Conservation (phyloP, 1,140 invertebrate genomes). For the Eupeodes corollae region DNA sequence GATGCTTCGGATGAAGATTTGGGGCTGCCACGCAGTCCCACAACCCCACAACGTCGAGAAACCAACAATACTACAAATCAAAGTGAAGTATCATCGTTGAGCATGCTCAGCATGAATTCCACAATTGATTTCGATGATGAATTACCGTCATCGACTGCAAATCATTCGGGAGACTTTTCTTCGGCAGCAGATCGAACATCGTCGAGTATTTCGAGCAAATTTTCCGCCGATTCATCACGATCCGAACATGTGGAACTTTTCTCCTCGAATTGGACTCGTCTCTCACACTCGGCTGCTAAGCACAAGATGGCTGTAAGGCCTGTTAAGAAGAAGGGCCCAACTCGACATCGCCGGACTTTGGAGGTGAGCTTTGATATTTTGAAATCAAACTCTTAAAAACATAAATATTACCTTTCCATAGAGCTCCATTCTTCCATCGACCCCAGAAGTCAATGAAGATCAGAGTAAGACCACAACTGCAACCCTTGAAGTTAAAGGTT, state of each 20-base stretch:
- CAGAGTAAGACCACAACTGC: constrained; percentile 24
- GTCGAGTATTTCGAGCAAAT: constrained; percentile 3
- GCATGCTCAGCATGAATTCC: constrained; percentile 28
- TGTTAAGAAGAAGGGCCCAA: constrained; percentile 59
- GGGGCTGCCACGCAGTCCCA: constrained; percentile 31
- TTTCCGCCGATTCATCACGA: constrained; percentile 1
- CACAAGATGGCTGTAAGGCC: constrained; percentile 67
- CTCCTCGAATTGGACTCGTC: constrained; percentile 40
- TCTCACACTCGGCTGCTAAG: constrained; percentile 64
- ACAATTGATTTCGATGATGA: constrained; percentile 20
- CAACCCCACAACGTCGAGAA: constrained; percentile 26
- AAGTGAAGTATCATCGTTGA: constrained; percentile 28
- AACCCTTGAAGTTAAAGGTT: constrained; percentile 32
- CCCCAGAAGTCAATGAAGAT: constrained; percentile 64
- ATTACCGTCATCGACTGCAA: constrained; percentile 2
- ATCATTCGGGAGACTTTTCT: constrained; percentile 3
- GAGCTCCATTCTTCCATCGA: constrained; percentile 47
- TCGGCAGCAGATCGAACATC: constrained; percentile 1
- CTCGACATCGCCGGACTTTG: constrained; percentile 47
- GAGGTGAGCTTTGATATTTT: constrained; percentile 37
- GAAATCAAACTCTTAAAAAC: constrained; percentile 1
- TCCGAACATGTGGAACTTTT: constrained; percentile 25
- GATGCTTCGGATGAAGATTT: constrained; percentile 36
- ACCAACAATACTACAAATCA: constrained; percentile 7
- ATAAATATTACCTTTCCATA: constrained; percentile 15